phyloP scores from a whole-genome alignment of 2,797 vertebrate species.

The Crotalus adamanteus region DNA sequence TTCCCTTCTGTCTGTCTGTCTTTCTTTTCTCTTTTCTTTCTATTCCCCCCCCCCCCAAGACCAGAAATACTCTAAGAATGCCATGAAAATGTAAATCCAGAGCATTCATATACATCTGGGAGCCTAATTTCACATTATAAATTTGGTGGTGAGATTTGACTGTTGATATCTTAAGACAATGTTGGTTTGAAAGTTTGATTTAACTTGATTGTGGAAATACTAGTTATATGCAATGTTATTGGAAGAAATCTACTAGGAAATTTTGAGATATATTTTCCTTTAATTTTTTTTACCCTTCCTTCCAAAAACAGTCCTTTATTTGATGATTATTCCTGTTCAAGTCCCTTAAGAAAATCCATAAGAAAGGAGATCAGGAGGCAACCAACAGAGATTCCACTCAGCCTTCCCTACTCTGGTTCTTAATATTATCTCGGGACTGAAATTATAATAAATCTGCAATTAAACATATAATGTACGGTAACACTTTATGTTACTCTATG shows the following conservation, averaged over 20 bases:
- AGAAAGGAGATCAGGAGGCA: neutral
- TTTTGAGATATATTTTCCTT: neutral
- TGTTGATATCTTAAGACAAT: conserved; percentile 20
- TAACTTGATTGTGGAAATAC: conserved; percentile 17
- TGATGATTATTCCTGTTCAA: neutral
- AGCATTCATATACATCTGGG: neutral
- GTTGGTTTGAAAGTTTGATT: conserved; percentile 37
- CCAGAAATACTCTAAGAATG: neutral
- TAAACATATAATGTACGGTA: neutral
- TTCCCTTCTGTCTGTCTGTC: neutral
- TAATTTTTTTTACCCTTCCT: neutral
- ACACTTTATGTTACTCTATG: neutral
- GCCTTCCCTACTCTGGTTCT: neutral
- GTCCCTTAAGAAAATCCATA: neutral
- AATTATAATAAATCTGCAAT: neutral
- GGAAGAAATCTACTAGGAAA: neutral
- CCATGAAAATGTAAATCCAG: neutral
- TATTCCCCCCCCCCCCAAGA: neutral
- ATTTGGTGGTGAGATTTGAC: conserved; percentile 28
- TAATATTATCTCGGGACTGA: neutral
- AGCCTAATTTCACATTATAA: neutral
- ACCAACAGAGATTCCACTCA: neutral
- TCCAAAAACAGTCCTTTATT: neutral
- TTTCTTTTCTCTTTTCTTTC: neutral
- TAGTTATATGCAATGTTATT: conserved; percentile 9